Conservation (phyloP, 2,888 invertebrate species). For the Horisme vitalbata region DNA sequence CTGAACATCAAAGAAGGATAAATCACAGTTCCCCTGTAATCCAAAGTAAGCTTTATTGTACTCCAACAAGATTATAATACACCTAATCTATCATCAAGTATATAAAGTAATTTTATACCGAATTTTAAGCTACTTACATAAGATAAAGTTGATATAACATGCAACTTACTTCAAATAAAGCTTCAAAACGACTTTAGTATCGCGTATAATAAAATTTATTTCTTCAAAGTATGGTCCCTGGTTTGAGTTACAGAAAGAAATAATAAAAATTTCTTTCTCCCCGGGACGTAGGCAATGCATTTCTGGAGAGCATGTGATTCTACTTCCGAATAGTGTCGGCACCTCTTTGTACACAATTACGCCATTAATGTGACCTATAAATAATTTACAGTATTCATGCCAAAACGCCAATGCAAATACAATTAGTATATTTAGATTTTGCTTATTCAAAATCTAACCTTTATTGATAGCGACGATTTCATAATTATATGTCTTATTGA, state of each 20-base stretch:
- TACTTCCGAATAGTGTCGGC: constrained; percentile 81
- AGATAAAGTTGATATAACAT: no score
- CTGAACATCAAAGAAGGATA: constrained; percentile 83
- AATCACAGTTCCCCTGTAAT: constrained; percentile 83
- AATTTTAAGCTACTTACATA: no score
- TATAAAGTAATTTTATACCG: no score
- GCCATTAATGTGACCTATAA: constrained; percentile 83
- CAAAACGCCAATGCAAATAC: constrained; percentile 12
- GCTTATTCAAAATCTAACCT: constrained; percentile 53
- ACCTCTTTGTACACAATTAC: constrained; percentile 73
- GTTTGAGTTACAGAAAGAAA: constrained; percentile 81
- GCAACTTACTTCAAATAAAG: constrained; percentile 81
- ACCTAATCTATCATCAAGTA: no score
- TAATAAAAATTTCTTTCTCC: constrained; percentile 74
- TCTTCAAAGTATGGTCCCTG: constrained; percentile 85
- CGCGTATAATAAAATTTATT: constrained; percentile 82
- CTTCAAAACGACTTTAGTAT: constrained; percentile 80
- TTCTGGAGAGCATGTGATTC: constrained; percentile 76
- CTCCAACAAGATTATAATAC: no score
- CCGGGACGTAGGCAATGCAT: constrained; percentile 72
- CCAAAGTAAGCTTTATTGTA: no score
- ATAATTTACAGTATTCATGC: constrained; percentile 29
- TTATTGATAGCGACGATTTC: constrained; percentile 83
- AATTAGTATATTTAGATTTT: constrained; percentile 24
- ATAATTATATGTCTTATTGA: constrained; percentile 82